A percentile compares a stretch with the other conserved stretches of the same genome.
phyloP scores from a whole-genome alignment of 2,113 vertebrate species.

The Calonectris borealis region DNA sequence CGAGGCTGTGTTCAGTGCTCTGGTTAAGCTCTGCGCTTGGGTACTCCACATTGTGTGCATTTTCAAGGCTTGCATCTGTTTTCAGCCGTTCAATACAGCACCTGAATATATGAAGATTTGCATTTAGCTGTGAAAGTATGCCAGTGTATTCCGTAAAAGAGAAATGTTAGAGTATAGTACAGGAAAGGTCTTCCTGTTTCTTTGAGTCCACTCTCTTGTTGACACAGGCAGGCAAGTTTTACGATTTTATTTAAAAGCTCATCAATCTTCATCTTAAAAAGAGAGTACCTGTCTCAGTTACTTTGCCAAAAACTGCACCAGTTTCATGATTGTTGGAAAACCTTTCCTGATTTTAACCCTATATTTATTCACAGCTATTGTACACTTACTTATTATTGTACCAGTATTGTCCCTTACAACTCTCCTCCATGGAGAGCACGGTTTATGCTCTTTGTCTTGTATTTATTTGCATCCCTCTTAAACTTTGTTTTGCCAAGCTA shows the following conservation, averaged over 20 bases:
- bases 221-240: neutral
- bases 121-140: neutral
- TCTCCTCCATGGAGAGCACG: neutral
- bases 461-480: neutral
- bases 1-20: neutral
- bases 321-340: neutral
- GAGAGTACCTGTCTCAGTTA: neutral
- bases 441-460: neutral
- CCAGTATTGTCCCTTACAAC: neutral
- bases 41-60: neutral
- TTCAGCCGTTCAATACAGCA: neutral
- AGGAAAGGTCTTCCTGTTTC: neutral
- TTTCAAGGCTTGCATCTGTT: neutral
- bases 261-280: neutral
- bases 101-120: neutral
- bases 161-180: neutral
- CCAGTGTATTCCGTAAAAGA: neutral
- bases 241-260: neutral
- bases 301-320: neutral
- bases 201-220: neutral
- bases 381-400: neutral
- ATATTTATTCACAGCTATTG: neutral
- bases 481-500: neutral
- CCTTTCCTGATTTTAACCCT: neutral
- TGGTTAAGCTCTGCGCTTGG: neutral